Evolutionary conservation across 92 coral and sea anemone genomes (phyloP), one percentile per base, ranked within the genome.

Genomic region (Zoanthus sociatus): DNA sequence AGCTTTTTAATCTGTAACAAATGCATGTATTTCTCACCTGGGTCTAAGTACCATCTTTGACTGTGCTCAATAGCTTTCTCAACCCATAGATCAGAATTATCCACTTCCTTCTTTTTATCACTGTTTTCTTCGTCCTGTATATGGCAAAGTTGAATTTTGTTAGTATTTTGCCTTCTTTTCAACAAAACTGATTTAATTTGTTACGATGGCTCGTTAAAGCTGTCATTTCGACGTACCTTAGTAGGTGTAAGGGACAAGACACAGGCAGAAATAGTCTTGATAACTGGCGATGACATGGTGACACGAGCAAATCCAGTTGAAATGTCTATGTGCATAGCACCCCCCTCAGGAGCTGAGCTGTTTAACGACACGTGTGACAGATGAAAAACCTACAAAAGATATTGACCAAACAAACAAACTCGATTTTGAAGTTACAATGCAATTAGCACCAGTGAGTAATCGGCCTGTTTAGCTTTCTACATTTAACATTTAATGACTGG

Each of bases 301-400:
- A 97, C 63, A 48, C 94, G 91, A 20, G 96, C 98, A 18, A 92
- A 89, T 54, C 93, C 88, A 46, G 98, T 93, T 64, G 93, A 84
- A 31, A 97, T 76, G 61, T 95, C 99, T 82, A 97, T 63, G 67
- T 92, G 97, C 92, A 94, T 93, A 68, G 78, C 82, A 60, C 95
- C 92, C 44, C 98, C 99, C 48, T 95, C 97, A 47, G 97, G 97
- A 12, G 95, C 93, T 44, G 99, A 94, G 76, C 95, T 81, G 77
- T 93, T 90, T 50, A 97, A 37, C 30, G 94, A 88, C 76, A 97
- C 82, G n/a, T 89, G 95, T 3, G 98, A 86, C 70, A 97, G 87
- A 51, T 92, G 88, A 45, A 97, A 93, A 60, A 97, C 99, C 98
- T 96, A 33, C 9, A 17, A 17, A 77, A 75, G 1, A 69, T 3